These are phyloP conservation scores for Saccostrea cuccullata DNA, from an alignment of 1,140 invertebrate genomes.

Conservation along the genomic window DNA sequence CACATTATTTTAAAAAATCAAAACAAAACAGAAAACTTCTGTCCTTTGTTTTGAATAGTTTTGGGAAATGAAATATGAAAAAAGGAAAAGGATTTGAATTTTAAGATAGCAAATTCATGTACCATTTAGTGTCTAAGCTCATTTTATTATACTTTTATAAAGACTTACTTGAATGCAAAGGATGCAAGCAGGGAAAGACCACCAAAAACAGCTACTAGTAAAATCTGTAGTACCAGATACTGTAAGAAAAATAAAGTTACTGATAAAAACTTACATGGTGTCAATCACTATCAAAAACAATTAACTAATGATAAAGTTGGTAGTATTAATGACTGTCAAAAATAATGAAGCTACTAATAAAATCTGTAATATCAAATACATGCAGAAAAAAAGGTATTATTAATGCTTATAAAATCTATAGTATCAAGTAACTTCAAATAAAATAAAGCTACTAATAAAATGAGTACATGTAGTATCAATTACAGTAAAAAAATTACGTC, in stretches of 20 bases:
- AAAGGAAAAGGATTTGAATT: too few species aligned
- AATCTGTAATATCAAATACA: conserved; percentile 72
- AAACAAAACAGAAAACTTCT: too few species aligned
- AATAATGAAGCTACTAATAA: not conserved
- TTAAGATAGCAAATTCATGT: too few species aligned
- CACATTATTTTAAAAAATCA: too few species aligned
- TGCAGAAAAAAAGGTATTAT: conserved; percentile 82
- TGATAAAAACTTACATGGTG: too few species aligned
- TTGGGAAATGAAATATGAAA: too few species aligned
- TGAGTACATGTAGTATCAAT: conserved; percentile 60
- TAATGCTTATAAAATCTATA: conserved; percentile 79
- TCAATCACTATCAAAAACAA: conserved; percentile 81
- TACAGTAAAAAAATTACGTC: not conserved
- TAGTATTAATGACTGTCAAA: conserved; percentile 42
- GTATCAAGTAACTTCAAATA: conserved; percentile 80
- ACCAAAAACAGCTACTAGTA: conserved; percentile 82
- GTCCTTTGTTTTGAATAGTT: too few species aligned
- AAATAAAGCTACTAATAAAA: conserved; percentile 82
- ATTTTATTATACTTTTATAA: too few species aligned
- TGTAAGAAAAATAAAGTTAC: conserved; percentile 9
- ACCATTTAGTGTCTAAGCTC: too few species aligned
- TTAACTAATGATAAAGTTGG: conserved; percentile 80
- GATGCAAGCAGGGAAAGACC: conserved; percentile 82
- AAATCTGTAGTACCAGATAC: conserved; percentile 39
- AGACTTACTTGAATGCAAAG: conserved; percentile 79